phyloP scores from a whole-genome alignment of 1,140 invertebrate species.

The Goniozus legneri region DNA sequence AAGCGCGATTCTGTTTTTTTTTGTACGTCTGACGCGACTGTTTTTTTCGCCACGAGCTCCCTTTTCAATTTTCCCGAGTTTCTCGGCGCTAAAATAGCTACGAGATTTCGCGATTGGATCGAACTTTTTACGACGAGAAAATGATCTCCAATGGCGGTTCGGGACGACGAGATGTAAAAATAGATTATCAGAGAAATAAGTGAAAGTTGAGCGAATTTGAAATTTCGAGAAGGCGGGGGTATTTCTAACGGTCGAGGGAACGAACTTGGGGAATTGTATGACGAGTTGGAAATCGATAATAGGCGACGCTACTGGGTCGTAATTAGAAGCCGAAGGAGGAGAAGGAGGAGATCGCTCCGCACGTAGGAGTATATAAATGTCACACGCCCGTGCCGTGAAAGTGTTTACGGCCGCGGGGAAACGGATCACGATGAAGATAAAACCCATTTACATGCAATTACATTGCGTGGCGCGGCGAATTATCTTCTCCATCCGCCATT shows the following conservation, averaged over 20 bases:
- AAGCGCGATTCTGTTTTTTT: no score
- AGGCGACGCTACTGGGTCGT: slow-evolving; percentile 11
- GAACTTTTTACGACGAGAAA: no score
- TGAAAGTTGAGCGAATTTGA: slow-evolving; percentile 13
- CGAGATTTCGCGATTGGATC: no score
- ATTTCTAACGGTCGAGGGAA: not conserved
- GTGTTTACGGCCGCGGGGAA: slow-evolving; percentile 45
- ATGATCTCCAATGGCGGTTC: no score
- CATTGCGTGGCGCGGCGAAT: slow-evolving; percentile 32
- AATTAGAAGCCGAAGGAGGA: slow-evolving; percentile 31
- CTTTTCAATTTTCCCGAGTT: no score
- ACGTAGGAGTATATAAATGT: not conserved
- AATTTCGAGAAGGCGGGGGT: slow-evolving; percentile 15
- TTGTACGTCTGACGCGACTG: no score
- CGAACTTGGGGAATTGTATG: slow-evolving; percentile 19
- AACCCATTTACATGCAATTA: slow-evolving; percentile 47
- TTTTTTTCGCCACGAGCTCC: no score
- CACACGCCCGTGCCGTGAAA: slow-evolving; percentile 28
- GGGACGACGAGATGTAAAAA: no score
- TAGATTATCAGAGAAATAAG: no score
- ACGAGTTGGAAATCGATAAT: slow-evolving; percentile 27
- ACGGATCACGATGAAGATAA: slow-evolving; percentile 44
- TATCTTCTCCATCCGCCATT: slow-evolving; percentile 24
- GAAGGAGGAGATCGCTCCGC: no score
- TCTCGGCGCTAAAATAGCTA: no score